A percentile compares a stretch with the other conserved stretches of the same genome.
These are phyloP conservation scores for Aphis craccivora DNA, from an alignment of 1,140 invertebrate genomes.

Conservation along the genomic window DNA sequence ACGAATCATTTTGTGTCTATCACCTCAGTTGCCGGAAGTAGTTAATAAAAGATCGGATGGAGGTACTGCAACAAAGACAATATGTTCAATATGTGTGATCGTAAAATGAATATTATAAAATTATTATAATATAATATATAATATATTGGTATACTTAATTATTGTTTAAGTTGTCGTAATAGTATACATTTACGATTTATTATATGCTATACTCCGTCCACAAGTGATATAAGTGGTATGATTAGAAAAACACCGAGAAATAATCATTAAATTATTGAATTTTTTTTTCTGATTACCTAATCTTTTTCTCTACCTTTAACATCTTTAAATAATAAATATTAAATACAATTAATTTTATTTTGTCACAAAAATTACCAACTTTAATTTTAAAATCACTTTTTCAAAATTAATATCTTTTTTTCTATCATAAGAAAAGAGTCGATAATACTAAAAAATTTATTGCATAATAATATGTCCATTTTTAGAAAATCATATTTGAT, in stretches of 20 bases:
- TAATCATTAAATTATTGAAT: neutral
- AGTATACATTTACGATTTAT: neutral
- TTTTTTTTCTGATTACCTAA: neutral
- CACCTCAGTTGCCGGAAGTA: neutral
- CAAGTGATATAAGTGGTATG: neutral
- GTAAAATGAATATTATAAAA: neutral
- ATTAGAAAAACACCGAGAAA: neutral
- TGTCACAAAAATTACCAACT: neutral
- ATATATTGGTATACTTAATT: neutral
- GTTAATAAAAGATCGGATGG: neutral
- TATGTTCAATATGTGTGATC: neutral
- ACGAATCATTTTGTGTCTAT: neutral
- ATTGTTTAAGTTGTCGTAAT: neutral
- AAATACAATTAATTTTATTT: neutral
- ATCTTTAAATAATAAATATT: neutral
- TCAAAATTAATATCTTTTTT: too few relatives aligned
- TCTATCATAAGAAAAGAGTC: neutral
- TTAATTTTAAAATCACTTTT: neutral
- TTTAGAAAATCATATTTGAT: neutral
- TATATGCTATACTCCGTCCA: neutral
- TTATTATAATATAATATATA: too few relatives aligned
- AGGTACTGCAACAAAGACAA: neutral
- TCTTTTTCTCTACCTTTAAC: neutral
- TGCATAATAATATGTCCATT: neutral
- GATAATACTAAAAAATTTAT: neutral